Conservation (phyloP, 2,113 vertebrate genomes). For the Caracal caracal region DNA sequence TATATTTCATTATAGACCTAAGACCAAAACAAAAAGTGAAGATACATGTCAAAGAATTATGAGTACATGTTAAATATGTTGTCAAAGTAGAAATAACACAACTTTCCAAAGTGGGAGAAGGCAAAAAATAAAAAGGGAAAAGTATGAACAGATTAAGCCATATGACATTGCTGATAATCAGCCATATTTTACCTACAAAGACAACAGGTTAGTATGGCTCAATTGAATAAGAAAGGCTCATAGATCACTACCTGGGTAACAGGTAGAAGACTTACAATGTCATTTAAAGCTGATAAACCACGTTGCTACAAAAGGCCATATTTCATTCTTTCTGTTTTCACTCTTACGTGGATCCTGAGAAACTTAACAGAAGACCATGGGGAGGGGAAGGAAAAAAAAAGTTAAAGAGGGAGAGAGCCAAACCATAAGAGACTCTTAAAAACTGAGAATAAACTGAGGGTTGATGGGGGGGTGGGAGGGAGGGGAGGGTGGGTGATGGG, state of each 20-base stretch:
- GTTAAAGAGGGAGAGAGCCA: no score
- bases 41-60: neutral
- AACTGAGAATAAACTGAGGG: no score
- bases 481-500: no score
- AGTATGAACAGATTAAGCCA: neutral
- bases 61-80: neutral
- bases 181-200: neutral
- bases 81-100: neutral
- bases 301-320: no score
- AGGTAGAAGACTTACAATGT: neutral
- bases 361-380: no score
- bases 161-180: neutral
- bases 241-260: neutral
- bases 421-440: no score
- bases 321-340: no score
- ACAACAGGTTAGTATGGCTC: neutral
- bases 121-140: neutral
- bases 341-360: no score
- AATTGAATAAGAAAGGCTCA: neutral
- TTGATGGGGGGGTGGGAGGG: no score
- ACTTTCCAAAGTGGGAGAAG: neutral
- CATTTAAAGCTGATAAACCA: neutral
- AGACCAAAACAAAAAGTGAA: neutral
- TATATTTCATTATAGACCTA: neutral
- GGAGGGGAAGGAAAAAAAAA: no score